Evolutionary conservation across 2,113 vertebrate genomes (phyloP).

Genomic region (Colossoma macropomum): DNA sequence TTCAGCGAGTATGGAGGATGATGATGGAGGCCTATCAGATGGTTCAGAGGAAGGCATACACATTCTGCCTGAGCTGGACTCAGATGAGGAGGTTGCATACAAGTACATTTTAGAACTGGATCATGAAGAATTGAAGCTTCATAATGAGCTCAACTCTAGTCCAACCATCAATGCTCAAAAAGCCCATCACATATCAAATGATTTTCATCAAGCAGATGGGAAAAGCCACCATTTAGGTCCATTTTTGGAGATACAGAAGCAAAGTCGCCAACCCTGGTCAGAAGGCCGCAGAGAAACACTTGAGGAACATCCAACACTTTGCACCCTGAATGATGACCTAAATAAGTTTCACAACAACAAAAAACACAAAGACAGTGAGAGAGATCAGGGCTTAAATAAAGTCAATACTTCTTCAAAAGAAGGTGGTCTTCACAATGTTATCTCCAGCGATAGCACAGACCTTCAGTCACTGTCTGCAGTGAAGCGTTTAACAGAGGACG

Average conservation of each 20-base stretch:
- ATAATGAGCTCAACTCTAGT: not conserved
- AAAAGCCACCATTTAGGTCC: not conserved
- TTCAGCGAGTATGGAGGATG: not conserved
- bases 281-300: not conserved
- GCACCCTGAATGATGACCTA: no score
- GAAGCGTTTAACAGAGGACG: not conserved
- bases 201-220: not conserved
- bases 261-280: not conserved
- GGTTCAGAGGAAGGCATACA: conserved; percentile 66
- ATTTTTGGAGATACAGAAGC: not conserved
- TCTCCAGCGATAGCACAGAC: not conserved
- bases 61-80: conserved; percentile 59
- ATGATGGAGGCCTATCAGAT: conserved; percentile 54
- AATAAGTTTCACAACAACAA: not conserved
- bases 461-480: not conserved
- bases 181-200: not conserved
- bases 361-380: not conserved
- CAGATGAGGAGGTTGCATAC: conserved; percentile 69
- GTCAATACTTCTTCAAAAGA: not conserved
- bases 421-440: not conserved
- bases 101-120: conserved; percentile 74
- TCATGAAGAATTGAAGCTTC: conserved; percentile 48
- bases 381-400: not conserved
- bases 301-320: not conserved
- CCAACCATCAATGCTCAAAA: not conserved